Evolutionary conservation across 2,113 vertebrate species (phyloP).

Genomic region (Odocoileus hemionus): DNA sequence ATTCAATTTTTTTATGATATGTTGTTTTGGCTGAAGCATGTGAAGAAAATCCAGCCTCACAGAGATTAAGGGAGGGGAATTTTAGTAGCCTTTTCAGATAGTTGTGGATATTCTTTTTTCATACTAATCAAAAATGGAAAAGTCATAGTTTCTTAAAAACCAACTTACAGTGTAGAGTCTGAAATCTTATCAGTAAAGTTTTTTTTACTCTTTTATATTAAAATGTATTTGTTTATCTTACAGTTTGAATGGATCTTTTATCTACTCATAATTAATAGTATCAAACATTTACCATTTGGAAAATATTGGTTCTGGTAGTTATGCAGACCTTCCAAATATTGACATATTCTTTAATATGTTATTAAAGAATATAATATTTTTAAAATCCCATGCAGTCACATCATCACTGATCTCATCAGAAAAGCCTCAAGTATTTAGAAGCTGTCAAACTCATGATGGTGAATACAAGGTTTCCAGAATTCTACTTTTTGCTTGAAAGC

Average conservation of each 20-base stretch:
- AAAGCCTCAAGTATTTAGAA: constrained; percentile 24
- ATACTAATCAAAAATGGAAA: neutral
- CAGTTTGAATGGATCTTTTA: constrained; percentile 14
- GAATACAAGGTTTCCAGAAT: constrained; percentile 32
- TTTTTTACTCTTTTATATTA: neutral
- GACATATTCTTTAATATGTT: neutral
- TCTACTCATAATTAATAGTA: neutral
- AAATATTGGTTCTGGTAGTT: constrained; percentile 22
- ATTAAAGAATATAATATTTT: neutral
- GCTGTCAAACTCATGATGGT: constrained; percentile 1
- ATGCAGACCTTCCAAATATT: neutral
- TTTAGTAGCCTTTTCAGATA: neutral
- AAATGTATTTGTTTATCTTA: neutral
- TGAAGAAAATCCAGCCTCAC: neutral
- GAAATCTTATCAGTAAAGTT: neutral
- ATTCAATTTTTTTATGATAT: neutral
- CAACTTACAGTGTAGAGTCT: neutral
- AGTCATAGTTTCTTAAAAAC: neutral
- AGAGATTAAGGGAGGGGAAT: neutral
- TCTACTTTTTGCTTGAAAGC: constrained; percentile 23
- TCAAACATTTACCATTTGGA: neutral
- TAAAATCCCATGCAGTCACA: neutral
- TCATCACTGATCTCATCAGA: neutral
- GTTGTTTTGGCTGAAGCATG: neutral
- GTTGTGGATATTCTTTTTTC: neutral